phyloP scores from a whole-genome alignment of 2,888 invertebrate genomes.

The Halictus quadricinctus region DNA sequence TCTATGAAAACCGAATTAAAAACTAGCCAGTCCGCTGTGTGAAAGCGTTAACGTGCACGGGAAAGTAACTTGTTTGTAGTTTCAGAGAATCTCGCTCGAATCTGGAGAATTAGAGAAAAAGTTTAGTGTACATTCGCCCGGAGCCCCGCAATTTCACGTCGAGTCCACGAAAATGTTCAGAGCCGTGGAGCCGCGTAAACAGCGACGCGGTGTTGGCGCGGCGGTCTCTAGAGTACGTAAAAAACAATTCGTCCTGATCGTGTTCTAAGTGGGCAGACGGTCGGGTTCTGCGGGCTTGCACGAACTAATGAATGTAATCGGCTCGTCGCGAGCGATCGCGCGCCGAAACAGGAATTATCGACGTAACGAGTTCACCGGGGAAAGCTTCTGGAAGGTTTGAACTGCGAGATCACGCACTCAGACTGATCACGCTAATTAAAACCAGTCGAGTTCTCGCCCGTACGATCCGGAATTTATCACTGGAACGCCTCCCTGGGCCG shows the following conservation, averaged over 20 bases:
- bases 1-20: neutral
- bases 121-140: neutral
- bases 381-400: constrained; percentile 23
- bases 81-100: neutral
- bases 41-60: neutral
- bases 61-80: neutral
- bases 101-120: neutral
- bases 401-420: constrained; percentile 54
- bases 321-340: constrained; percentile 19
- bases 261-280: neutral
- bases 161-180: neutral
- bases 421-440: constrained; percentile 62
- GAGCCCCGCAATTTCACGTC: neutral
- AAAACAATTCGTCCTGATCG: constrained; percentile 5
- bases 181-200: neutral
- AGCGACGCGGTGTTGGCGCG: neutral
- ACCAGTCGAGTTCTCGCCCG: constrained; percentile 31
- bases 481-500: constrained; percentile 27
- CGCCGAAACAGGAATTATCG: constrained; percentile 50
- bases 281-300: neutral
- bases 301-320: constrained; percentile 51
- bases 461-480: constrained; percentile 57
- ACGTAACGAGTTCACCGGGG: constrained; percentile 43
- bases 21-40: neutral
- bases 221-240: neutral